Percentiles rank a stretch among this genome's conserved stretches.
Evolutionary conservation across 2,888 invertebrate genomes (phyloP).

Genomic region (Drosophila paracracens): DNA sequence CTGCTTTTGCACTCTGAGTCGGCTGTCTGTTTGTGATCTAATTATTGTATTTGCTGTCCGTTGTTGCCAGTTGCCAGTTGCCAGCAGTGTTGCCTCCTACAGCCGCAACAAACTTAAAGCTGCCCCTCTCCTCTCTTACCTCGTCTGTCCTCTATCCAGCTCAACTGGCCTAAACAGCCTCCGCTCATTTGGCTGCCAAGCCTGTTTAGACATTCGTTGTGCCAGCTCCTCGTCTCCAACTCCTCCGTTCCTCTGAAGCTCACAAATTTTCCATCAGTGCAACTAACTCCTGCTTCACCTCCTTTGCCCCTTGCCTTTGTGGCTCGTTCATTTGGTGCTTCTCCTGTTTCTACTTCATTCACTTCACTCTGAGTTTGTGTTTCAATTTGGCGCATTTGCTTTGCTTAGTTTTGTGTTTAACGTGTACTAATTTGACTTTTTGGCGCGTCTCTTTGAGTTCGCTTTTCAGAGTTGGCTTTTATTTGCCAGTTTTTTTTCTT

Average conservation of each 20-base stretch:
- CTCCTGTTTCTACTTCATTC: constrained; percentile 46
- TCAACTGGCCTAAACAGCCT: constrained; percentile 47
- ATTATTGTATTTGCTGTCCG: constrained; percentile 79
- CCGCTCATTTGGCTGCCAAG: constrained; percentile 67
- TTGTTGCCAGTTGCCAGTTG: constrained; percentile 46
- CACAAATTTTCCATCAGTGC: background rate
- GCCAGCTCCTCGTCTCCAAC: constrained; percentile 30
- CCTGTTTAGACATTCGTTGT: constrained; percentile 66
- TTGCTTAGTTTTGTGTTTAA: constrained; percentile 63
- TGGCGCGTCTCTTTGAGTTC: constrained; percentile 48
- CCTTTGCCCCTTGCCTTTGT: background rate
- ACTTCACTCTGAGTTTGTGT: constrained; percentile 59
- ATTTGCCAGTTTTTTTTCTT: constrained; percentile 50
- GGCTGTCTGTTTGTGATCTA: constrained; percentile 73
- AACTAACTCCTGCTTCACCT: constrained; percentile 5
- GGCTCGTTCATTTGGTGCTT: constrained; percentile 17
- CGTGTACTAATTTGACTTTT: constrained; percentile 69
- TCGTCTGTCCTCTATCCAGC: constrained; percentile 9
- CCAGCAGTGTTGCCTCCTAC: constrained; percentile 62
- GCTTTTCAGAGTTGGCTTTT: constrained; percentile 33
- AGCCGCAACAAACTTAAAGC: constrained; percentile 18
- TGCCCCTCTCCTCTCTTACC: background rate
- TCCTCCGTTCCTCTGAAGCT: background rate
- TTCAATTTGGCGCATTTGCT: constrained; percentile 68
- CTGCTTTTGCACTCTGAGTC: constrained; percentile 34